Evolutionary conservation across 2,888 invertebrate species (phyloP), one percentile per base, ranked within the genome.

Genomic region (Netelia melanura): DNA sequence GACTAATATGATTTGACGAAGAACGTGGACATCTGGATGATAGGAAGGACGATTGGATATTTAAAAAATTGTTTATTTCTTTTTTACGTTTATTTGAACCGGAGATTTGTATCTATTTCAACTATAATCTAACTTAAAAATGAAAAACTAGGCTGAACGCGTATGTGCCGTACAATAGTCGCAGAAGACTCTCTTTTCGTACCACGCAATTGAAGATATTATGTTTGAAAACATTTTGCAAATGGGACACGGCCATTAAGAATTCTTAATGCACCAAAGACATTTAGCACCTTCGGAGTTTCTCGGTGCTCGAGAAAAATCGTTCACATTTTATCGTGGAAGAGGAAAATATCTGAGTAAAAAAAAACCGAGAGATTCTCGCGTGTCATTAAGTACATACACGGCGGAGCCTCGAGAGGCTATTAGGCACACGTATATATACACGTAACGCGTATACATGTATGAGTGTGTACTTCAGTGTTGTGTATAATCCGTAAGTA

Each of bases 371-470:
- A 52, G 76, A 78, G 54, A 76, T 71, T 77, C 74, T 83, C 67
- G 76, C 67, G 81, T 83, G 79, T 85, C 85, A 79, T 84, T 86
- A 84, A 86, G 81, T 62, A 43, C 17, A 74, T 75, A 43, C 67
- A 75, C 81, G 76, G 48, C 48, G 52, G 62, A 23, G 48, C 70
- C 77, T 81, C 61, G 83, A 79, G 86, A 85, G 88, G 81, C 81
- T 79, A 79, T 75, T 79, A 74, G 72, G 67, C 62, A 74, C 72
- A 62, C 48, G 48, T 10, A 54, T 64, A 54, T 64, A 71, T 65
- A 68, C 44, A 61, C 48, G 56, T 21, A 21, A 44, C 67, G 5
- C 38, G 30, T 48, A 17, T 48, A 25, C n/a, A 67, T 30, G 52
- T 30, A 65, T 43, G 65, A 58, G 2, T 43, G 9, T 3, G 56